Base-by-base conservation (phyloP, 2,797 vertebrate genomes). In the Champsocephalus esox region DNA sequence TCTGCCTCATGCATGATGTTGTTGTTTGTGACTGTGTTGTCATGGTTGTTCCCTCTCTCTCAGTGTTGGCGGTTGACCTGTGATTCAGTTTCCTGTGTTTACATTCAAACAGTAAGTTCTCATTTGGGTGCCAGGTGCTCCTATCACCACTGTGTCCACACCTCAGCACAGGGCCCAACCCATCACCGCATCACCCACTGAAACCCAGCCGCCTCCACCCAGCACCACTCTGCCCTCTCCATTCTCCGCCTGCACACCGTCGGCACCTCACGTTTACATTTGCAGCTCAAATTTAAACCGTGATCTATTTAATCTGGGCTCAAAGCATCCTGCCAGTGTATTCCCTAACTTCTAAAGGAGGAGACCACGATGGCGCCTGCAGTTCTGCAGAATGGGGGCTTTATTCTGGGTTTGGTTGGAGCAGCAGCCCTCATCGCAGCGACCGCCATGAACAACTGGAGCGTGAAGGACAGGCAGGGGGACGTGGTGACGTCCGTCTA, bases 371-470 rank as follows among this genome's bases (percentile, higher is more conserved):
- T 98, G 97, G 94, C 96, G 41, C 93, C 94, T 17, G 93, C 95
- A 32, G 46, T 93, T 9, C 94, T 95, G 64, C 97, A 98, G 89
- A 94, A 94, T 13, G 93, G 93, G 70, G 97, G 96, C 3, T 98
- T 98, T 82, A 6, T 96, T 0, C 80, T 96, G 80, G 92, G 96
- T 0, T 34, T 93, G 8, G 73, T 97, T 59, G 97, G 97, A 0
- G 82, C 96, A 0, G 89, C 83, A 0, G 95, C 95, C 32, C 94
- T 95, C 92, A 96, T 97, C 5, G 88, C 91, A 0, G 93, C 97
- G 79, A 97, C 96, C 0, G 92, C 70, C 43, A 95, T 97, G 95
- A 96, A 97, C 87, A 94, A 87, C 56, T 98, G 97, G 97, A 97
- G 96, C 74, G 95, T 92, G 0, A 95, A 96, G 89, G 96, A 97